Conservation (phyloP, 1,140 invertebrate species). For the Calliopsis andreniformis region DNA sequence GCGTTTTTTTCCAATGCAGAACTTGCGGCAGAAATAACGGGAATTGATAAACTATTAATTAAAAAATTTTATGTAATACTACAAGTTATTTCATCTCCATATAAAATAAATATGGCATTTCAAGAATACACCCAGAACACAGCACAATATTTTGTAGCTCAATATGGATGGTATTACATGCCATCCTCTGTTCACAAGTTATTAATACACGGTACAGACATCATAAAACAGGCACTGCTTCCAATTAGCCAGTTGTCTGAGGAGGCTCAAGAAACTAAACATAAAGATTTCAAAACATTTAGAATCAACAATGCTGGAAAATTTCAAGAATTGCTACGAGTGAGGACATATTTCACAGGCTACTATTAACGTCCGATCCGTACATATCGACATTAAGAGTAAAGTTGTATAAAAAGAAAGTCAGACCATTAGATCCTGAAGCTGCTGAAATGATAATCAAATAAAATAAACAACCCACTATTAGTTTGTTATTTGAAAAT, state of each 20-base stretch:
- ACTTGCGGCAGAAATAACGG: conserved; percentile 17
- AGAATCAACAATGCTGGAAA: not conserved
- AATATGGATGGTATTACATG: conserved; percentile 21
- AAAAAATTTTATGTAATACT: conserved; percentile 7
- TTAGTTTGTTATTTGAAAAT: too few relatives aligned
- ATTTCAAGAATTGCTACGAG: not conserved
- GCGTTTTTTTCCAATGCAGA: conserved; percentile 51
- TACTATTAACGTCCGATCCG: too few relatives aligned
- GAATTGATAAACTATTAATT: conserved; percentile 30
- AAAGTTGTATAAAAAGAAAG: not conserved
- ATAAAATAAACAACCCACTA: too few relatives aligned
- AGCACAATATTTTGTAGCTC: not conserved
- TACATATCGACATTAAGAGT: too few relatives aligned
- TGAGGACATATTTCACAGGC: too few relatives aligned
- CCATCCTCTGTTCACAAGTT: too few relatives aligned
- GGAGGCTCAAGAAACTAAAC: too few relatives aligned
- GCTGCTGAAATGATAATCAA: too few relatives aligned
- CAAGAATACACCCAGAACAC: not conserved
- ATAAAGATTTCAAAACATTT: conserved; percentile 7
- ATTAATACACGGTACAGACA: not conserved
- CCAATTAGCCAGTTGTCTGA: conserved; percentile 6
- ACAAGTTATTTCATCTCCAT: not conserved
- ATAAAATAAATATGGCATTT: not conserved
- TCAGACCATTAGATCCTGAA: too few relatives aligned
- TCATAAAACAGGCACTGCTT: conserved; percentile 7